Evolutionary conservation across 2,113 vertebrate genomes (phyloP).

Genomic region (Vombatus ursinus): DNA sequence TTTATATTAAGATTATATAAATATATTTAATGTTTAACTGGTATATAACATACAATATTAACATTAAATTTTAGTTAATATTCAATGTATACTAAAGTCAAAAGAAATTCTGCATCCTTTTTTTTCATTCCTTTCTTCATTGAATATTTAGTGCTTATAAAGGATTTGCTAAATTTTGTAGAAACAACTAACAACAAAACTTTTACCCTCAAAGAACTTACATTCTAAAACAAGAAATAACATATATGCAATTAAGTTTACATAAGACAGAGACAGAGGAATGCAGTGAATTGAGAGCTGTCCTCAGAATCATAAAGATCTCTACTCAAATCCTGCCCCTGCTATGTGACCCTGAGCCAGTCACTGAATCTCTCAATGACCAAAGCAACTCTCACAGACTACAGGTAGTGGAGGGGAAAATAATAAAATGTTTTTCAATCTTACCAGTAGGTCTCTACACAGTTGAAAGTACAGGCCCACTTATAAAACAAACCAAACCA

Average conservation of each 20-base stretch:
- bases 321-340: not conserved
- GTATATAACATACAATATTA: not conserved
- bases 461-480: not conserved
- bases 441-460: not conserved
- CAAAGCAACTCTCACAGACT: not conserved
- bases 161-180: not conserved
- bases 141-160: not conserved
- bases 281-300: not conserved
- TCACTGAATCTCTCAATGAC: not conserved
- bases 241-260: not conserved
- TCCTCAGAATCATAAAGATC: not conserved
- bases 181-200: not conserved
- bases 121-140: not conserved
- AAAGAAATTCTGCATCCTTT: not conserved
- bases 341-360: not conserved
- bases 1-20: not conserved
- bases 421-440: not conserved
- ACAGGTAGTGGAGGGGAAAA: not conserved
- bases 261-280: not conserved
- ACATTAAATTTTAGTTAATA: not conserved
- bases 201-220: not conserved
- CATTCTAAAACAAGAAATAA: not conserved
- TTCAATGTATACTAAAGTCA: not conserved
- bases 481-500: not conserved
- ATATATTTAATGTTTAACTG: not conserved